Percentiles rank a stretch among this genome's conserved stretches.
Conservation (phyloP, 2,888 invertebrate genomes). For the Flabesymbios commensalis region DNA sequence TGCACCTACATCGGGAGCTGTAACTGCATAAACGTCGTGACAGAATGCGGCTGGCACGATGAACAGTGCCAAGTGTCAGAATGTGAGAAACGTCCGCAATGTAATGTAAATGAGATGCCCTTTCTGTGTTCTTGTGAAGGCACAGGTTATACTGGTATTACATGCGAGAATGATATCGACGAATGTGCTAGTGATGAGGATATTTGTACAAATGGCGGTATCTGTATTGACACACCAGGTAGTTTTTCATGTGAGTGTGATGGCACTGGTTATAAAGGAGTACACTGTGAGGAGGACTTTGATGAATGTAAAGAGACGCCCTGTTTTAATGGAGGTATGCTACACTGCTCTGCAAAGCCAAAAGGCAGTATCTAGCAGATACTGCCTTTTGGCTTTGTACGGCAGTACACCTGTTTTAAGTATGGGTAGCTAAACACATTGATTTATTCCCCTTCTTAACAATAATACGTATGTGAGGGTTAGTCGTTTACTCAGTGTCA, state of each 20-base stretch:
- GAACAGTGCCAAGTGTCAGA: slow-evolving; percentile 43
- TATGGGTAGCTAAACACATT: too few relatives aligned
- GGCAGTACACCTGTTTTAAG: too few relatives aligned
- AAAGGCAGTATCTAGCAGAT: slow-evolving; percentile 32
- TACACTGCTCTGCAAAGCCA: slow-evolving; percentile 3
- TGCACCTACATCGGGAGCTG: slow-evolving; percentile 46
- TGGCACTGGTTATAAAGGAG: slow-evolving; percentile 45
- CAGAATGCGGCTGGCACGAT: slow-evolving; percentile 50
- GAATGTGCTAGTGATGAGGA: slow-evolving; percentile 72
- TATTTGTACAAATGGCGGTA: slow-evolving; percentile 79
- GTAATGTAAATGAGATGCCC: slow-evolving; percentile 38
- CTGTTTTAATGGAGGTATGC: slow-evolving; percentile 47
- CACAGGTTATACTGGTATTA: slow-evolving; percentile 33
- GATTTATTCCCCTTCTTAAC: too few relatives aligned
- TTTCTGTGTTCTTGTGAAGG: slow-evolving; percentile 39
- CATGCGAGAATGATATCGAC: slow-evolving; percentile 78
- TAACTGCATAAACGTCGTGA: slow-evolving; percentile 43
- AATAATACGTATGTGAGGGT: too few relatives aligned
- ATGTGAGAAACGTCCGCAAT: slow-evolving; percentile 39
- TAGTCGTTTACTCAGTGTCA: too few relatives aligned
- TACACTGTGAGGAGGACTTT: slow-evolving; percentile 67
- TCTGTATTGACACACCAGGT: slow-evolving; percentile 13
- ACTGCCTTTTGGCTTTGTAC: too few relatives aligned
- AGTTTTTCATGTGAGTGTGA: slow-evolving; percentile 19
- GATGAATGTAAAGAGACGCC: slow-evolving; percentile 77